Conservation (phyloP, 1,140 invertebrate genomes). For the Drosophila sulfurigaster region DNA sequence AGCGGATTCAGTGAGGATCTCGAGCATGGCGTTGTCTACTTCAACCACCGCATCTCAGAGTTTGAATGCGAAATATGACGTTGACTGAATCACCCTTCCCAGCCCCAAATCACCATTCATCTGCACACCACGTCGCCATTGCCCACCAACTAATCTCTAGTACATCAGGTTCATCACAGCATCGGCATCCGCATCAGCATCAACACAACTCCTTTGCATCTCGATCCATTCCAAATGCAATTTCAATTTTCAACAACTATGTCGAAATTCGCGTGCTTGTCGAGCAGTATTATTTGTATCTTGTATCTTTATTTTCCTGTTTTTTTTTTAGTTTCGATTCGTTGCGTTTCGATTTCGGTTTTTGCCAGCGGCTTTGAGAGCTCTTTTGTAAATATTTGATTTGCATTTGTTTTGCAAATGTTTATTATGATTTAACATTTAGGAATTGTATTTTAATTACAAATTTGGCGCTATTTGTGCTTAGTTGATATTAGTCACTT, state of each 20-base stretch:
- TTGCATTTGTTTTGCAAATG: conserved; percentile 39
- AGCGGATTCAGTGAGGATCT: conserved; percentile 91
- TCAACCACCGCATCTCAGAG: conserved; percentile 86
- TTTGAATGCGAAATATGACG: conserved; percentile 88
- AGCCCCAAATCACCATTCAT: conserved; percentile 31
- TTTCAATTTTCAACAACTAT: not conserved
- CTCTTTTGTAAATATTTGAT: conserved; percentile 71
- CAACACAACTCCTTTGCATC: not conserved
- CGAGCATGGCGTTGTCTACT: conserved; percentile 84
- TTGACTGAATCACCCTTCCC: conserved; percentile 66
- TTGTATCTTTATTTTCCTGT: conserved; percentile 36
- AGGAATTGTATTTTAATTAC: conserved; percentile 50
- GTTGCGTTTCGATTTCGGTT: conserved; percentile 29
- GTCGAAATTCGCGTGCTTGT: conserved; percentile 65
- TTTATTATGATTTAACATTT: conserved; percentile 50
- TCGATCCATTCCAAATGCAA: conserved; percentile 7
- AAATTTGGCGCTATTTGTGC: conserved; percentile 70
- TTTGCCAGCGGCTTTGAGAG: conserved; percentile 51
- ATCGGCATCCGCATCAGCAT: not conserved
- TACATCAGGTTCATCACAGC: conserved; percentile 30
- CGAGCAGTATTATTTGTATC: conserved; percentile 78
- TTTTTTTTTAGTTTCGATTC: conserved; percentile 12
- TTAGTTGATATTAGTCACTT: conserved; percentile 79
- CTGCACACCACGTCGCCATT: conserved; percentile 57
- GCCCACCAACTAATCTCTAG: conserved; percentile 49